phyloP scores from a whole-genome alignment of 2,797 vertebrate species.

The Paguma larvata region DNA sequence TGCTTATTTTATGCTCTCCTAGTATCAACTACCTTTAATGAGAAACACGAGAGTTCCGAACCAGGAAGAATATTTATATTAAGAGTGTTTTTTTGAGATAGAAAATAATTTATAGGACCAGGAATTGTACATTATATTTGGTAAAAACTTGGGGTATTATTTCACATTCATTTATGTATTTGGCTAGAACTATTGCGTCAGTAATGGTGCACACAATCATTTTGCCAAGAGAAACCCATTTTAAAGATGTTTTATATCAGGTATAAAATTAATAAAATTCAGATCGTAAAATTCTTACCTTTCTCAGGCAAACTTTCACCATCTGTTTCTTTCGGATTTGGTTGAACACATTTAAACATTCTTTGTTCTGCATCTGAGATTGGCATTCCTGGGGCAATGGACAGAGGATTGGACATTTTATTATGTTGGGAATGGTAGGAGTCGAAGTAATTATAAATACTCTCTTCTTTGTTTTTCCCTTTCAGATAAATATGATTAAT shows the following conservation, averaged over 20 bases:
- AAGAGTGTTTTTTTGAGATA: not conserved
- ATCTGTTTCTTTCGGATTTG: not conserved
- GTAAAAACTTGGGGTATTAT: not conserved
- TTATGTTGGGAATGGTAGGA: not conserved
- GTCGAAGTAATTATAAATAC: not conserved
- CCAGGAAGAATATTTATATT: not conserved
- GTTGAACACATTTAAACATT: constrained; percentile 3
- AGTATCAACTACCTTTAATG: not conserved
- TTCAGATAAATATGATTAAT: constrained; percentile 47
- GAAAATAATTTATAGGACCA: not conserved
- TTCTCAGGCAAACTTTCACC: not conserved
- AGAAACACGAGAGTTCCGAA: not conserved
- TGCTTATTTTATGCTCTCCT: not conserved
- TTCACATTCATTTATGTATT: not conserved
- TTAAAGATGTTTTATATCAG: not conserved
- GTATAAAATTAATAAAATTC: not conserved
- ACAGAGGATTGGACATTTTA: not conserved
- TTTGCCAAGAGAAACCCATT: not conserved
- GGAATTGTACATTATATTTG: not conserved
- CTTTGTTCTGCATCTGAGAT: not conserved
- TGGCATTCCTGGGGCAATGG: not conserved
- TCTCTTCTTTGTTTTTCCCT: constrained; percentile 34
- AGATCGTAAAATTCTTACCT: not conserved
- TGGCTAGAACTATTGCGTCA: not conserved
- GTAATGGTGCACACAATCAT: not conserved